Conservation (phyloP, 2,888 invertebrate genomes). For the Pseudoips prasinana region DNA sequence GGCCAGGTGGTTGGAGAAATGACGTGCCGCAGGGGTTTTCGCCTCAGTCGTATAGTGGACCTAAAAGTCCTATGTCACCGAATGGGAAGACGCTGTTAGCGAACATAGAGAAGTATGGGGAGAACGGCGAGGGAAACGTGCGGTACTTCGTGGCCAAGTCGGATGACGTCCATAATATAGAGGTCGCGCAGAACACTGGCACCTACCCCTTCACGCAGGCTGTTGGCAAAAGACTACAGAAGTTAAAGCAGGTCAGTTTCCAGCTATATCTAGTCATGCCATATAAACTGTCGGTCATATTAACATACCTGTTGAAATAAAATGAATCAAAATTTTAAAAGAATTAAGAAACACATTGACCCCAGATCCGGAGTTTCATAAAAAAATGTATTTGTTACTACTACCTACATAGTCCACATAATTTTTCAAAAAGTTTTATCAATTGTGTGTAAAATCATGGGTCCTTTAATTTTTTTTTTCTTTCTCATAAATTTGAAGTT, state of each 20-base stretch:
- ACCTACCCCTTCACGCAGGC: constrained; percentile 83
- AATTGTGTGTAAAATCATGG: no score
- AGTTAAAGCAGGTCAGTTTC: constrained; percentile 80
- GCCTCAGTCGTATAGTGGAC: constrained; percentile 47
- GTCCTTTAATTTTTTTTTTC: no score
- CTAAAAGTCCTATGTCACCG: constrained; percentile 63
- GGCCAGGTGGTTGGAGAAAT: constrained; percentile 43
- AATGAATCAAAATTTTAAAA: no score
- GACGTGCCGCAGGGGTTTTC: constrained; percentile 50
- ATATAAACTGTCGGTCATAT: no score
- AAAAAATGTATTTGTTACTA: no score
- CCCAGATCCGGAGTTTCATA: no score
- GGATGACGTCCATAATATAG: constrained; percentile 78
- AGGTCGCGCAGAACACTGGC: constrained; percentile 77
- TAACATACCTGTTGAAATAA: no score
- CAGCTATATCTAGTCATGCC: no score
- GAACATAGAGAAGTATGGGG: constrained; percentile 64
- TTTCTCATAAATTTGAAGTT: no score
- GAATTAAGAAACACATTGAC: no score
- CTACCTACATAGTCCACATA: no score
- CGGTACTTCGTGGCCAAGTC: constrained; percentile 84
- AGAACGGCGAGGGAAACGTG: constrained; percentile 36
- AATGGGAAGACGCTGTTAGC: constrained; percentile 60
- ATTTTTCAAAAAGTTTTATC: no score
- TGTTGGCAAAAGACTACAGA: constrained; percentile 83